Evolutionary conservation across 2,797 vertebrate genomes (phyloP).

Genomic region (Parauchenoglanis ngamensis): DNA sequence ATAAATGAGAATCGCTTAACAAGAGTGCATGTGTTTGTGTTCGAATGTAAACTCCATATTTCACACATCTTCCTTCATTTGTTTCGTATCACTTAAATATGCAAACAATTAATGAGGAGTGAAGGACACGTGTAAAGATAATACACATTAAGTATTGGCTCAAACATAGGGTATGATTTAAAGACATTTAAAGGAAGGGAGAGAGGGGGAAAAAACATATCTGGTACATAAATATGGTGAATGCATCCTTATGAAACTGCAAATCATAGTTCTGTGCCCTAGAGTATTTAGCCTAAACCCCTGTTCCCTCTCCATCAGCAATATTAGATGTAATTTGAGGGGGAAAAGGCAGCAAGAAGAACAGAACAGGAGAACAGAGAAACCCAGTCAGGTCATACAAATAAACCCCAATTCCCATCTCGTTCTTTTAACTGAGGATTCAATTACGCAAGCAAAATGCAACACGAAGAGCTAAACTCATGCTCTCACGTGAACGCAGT

Average conservation of each 20-base stretch:
- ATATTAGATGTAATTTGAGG: constrained; percentile 20
- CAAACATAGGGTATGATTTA: neutral
- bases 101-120: neutral
- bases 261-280: constrained; percentile 7
- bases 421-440: neutral
- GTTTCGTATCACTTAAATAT: neutral
- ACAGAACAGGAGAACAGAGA: neutral
- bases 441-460: neutral
- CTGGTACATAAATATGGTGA: neutral
- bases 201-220: neutral
- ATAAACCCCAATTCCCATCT: constrained; percentile 5
- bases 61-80: neutral
- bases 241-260: constrained; percentile 4
- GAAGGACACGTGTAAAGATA: neutral
- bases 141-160: neutral
- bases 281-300: neutral
- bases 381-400: constrained; percentile 8
- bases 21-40: neutral
- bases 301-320: neutral
- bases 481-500: neutral
- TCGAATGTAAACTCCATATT: too few relatives aligned
- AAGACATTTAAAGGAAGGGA: neutral
- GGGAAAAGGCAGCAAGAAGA: neutral
- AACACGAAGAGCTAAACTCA: neutral
- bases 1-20: neutral